Evolutionary conservation across 1,140 invertebrate genomes (phyloP), one percentile per base, ranked within the genome.

Genomic region (Atta colombica): DNA sequence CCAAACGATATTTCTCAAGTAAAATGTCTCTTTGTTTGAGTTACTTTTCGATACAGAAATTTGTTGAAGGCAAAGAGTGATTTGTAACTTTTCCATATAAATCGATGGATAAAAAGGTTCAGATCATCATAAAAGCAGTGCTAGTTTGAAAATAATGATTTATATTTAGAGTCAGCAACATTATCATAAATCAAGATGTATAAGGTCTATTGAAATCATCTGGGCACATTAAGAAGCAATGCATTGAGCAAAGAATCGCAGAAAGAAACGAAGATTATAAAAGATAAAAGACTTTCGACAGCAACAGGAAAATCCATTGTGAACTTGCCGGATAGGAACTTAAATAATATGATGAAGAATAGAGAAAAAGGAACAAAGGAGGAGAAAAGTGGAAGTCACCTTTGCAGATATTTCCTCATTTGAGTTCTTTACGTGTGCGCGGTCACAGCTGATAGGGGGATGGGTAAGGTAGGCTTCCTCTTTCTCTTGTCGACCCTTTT

Each of bases 401-500:
- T 72, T 71, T 35, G 12, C 53, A 71, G 35, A 35, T 51, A 72
- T 49, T 58, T 75, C 61, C 84, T 63, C 58, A 60, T 69, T 45
- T 63, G 58, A 71, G 60, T 65, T 84, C 45, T 51, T 80, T 87
- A 63, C 75, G 35, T 58, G 72, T 18, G 61, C 65, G 71, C 74
- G 51, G 60, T 87, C 85, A 61, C 21, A 53, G 60, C 21, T 71
- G 53, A 31, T 18, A 78, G 58, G 28, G 8, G 16, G 31, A 61
- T n/a, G 58, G 35, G 45, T n/a, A 35, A 65, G 12, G 25, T 58
- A 63, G 65, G 60, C 39, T 66, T 63, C 60, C 58, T 69, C 66
- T 88, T 90, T 78, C 72, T 86, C 66, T 53, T 53, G n/a, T 72
- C 74, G 66, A 77, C 55, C 77, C 60, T 77, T 88, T 89, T 89